A percentile compares a stretch with the other conserved stretches of the same genome.
Conservation (phyloP, 1,140 invertebrate genomes). For the Drosophila ananassae region DNA sequence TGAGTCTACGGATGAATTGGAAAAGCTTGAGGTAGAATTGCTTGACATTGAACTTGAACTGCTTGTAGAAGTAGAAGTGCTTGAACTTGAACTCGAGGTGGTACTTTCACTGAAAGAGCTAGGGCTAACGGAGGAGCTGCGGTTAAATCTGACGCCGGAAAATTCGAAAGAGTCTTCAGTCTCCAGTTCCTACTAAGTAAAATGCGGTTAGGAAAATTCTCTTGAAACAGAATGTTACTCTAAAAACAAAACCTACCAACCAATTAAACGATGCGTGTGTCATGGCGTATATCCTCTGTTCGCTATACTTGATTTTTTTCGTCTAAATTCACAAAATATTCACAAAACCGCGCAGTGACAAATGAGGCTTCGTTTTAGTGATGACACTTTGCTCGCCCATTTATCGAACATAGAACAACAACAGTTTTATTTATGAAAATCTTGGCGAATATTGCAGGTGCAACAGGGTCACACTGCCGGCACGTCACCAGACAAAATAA, state of each 20-base stretch:
- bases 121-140: neutral
- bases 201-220: neutral
- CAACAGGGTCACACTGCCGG: constrained; percentile 2
- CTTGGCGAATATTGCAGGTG: neutral
- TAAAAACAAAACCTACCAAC: neutral
- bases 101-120: neutral
- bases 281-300: neutral
- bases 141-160: neutral
- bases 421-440: too few relatives aligned
- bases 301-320: neutral
- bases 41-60: neutral
- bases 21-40: too few relatives aligned
- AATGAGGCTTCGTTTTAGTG: neutral
- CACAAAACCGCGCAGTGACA: neutral
- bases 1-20: too few relatives aligned
- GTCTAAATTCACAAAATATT: neutral
- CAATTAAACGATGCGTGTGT: neutral
- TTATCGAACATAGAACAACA: neutral
- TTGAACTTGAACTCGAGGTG: neutral
- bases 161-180: neutral
- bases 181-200: neutral
- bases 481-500: constrained; percentile 37
- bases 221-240: neutral
- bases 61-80: too few relatives aligned
- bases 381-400: neutral